Evolutionary conservation across 2,888 invertebrate genomes (phyloP).

Genomic region (Macrosoma leucophasiata): DNA sequence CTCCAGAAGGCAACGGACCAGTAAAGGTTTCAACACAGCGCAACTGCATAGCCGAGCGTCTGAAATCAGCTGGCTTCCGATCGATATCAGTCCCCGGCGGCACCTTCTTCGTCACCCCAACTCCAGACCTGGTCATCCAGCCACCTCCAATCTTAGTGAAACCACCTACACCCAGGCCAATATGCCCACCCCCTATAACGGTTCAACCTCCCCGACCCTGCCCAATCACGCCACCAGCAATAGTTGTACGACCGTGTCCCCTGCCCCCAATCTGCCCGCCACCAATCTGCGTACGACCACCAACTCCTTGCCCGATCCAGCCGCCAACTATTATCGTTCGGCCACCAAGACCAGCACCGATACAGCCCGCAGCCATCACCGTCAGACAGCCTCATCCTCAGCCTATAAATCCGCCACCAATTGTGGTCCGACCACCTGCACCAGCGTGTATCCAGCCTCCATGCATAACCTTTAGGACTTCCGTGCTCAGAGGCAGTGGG

Average conservation of each 20-base stretch:
- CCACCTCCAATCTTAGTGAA: conserved; percentile 51
- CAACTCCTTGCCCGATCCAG: conserved; percentile 34
- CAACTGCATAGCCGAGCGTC: conserved; percentile 30
- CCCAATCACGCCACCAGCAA: conserved; percentile 39
- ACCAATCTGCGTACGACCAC: conserved; percentile 38
- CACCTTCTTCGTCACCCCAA: conserved; percentile 40
- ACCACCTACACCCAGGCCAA: conserved; percentile 34
- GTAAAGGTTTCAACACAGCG: conserved; percentile 34
- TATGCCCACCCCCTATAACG: conserved; percentile 38
- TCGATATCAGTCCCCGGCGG: conserved; percentile 47
- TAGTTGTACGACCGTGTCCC: conserved; percentile 37
- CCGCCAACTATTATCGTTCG: conserved; percentile 41
- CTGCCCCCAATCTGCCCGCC: conserved; percentile 39
- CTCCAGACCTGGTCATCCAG: conserved; percentile 51
- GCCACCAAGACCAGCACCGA: conserved; percentile 35
- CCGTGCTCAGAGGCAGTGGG: conserved; percentile 7
- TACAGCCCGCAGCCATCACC: conserved; percentile 32
- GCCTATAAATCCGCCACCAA: conserved; percentile 31
- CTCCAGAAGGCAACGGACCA: conserved; percentile 41
- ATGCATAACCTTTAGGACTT: conserved; percentile 30
- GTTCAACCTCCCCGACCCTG: conserved; percentile 36
- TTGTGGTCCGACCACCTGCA: conserved; percentile 39
- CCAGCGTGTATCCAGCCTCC: conserved; percentile 39
- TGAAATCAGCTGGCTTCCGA: conserved; percentile 43
- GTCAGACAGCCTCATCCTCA: conserved; percentile 31